Conservation (phyloP, 2,888 invertebrate species). For the Crematogaster levior region DNA sequence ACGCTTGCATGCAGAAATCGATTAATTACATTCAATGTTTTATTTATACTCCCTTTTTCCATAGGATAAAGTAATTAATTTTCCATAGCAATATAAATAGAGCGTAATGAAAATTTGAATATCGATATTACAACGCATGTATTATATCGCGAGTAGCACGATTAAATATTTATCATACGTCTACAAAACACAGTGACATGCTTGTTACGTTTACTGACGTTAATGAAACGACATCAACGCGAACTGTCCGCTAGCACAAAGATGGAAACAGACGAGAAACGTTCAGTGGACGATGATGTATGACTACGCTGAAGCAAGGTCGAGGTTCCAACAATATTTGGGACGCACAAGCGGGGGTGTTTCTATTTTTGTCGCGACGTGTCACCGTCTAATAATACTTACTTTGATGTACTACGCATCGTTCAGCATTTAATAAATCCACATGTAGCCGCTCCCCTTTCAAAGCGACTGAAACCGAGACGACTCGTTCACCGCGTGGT, state of each 20-base stretch:
- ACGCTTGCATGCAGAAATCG: slow-evolving; percentile 4
- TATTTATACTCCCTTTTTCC: not conserved
- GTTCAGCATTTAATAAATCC: slow-evolving; percentile 81
- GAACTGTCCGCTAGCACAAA: slow-evolving; percentile 15
- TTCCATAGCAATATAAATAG: not conserved
- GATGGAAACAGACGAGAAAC: slow-evolving; percentile 26
- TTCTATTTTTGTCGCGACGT: slow-evolving; percentile 72
- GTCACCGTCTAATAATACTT: slow-evolving; percentile 79
- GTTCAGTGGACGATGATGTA: slow-evolving; percentile 46
- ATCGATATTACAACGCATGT: not conserved
- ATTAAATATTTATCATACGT: slow-evolving; percentile 15
- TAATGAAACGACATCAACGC: slow-evolving; percentile 17
- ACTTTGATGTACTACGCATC: slow-evolving; percentile 81
- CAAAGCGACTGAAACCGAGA: slow-evolving; percentile 67
- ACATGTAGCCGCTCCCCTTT: slow-evolving; percentile 71
- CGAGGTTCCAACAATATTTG: slow-evolving; percentile 49
- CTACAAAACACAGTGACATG: not conserved
- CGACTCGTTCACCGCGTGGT: not conserved
- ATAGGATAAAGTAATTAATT: not conserved
- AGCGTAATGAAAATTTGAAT: not conserved
- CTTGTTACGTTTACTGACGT: slow-evolving; percentile 6
- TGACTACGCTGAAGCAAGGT: slow-evolving; percentile 48
- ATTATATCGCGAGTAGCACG: not conserved
- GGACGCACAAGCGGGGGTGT: slow-evolving; percentile 74
- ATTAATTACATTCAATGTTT: slow-evolving; percentile 25